Evolutionary conservation across 2,113 vertebrate species (phyloP), one percentile per base, ranked within the genome.

Genomic region (Syrrhaptes paradoxus): DNA sequence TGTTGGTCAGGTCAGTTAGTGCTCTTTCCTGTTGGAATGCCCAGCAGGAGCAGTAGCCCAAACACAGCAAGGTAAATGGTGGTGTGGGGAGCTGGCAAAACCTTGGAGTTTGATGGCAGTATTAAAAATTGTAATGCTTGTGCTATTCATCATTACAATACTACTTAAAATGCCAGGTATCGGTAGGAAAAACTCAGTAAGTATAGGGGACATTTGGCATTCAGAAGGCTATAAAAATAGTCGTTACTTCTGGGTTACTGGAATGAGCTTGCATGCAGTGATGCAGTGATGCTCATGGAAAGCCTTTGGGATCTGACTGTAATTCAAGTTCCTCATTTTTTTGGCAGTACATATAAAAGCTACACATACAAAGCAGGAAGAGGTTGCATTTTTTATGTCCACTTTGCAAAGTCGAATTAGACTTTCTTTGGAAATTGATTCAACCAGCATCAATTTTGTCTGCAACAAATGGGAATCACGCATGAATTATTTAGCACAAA

Each of bases 401-500:
- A 34, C 29, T 65, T 70, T 88, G 25, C 41, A 43, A 51, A 81
- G 48, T 48, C 17, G 5, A 48, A 25, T 38, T 77, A 48, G 72
- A 41, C 31, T 89, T 85, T 43, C 80, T 71, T 28, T 74, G 65
- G 43, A 61, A 91, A 34, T 36, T 16, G 52, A 72, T 89, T 65
- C 43, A 66, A 28, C 7, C 18, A 83, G 41, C 54, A 18, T 20
- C 17, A 22, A 13, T 41, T 41, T 41, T 41, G 41, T 82, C 45
- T 55, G 48, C 85, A 86, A 17, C 46, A 75, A 46, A 57, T 25
- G 41, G 78, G 81, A 62, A 12, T 7, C 0, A 0, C 21, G 5
- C 31, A 18, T 95, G 87, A 97, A 94, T 97, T 95, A 94, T 94
- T 96, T 93, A 97, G 38, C 31, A 18, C 80, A 76, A 77, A 25